Evolutionary conservation across 1,140 invertebrate genomes (phyloP), one percentile per base, ranked within the genome.

Genomic region (Calosoma granatense): DNA sequence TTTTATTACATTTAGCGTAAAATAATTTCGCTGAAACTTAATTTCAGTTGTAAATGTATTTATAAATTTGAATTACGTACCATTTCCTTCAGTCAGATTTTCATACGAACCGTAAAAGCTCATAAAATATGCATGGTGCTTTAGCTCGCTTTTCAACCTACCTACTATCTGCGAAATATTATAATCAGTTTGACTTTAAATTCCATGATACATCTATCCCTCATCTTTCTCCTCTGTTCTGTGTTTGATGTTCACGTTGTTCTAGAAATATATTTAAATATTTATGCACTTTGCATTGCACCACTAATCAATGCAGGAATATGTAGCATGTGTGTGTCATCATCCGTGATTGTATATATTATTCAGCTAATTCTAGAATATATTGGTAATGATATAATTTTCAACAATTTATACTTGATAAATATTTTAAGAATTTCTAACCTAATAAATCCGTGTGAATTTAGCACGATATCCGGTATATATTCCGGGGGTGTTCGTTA

Each of bases 21-120:
- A 47, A 47, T 47, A 47, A 47, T 47, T 47, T 47, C 3, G 9
- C 3, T 17, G 17, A 4, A 47, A 47, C 41, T 6, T 47, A 47
- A 47, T 47, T 36, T 11, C 17, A 47, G 41, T 17, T 47, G 3
- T 47, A 47, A 47, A 47, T 47, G 41, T 47, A 47, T 47, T 47
- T 47, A 47, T 47, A 47, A 47, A 47, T 47, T 47, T 11, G 41
- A 47, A 47, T 47, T 47, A 47, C 15, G 41, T 30, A 30, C 4
- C 26, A 14, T 47, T 47, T 47, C 41, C 41, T 47, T 17, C 17
- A 47, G 41, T 47, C 41, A 47, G 41, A 47, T 47, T 47, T 47
- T 47, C 41, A 47, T 47, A 47, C 41, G 41, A 47, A 47, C 41
- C 41, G 41, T 47, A 47, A 47, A 47, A 47, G 41, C 41, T 47